phyloP scores from a whole-genome alignment of 2,888 invertebrate species.

The Himalopsyche tibetana region DNA sequence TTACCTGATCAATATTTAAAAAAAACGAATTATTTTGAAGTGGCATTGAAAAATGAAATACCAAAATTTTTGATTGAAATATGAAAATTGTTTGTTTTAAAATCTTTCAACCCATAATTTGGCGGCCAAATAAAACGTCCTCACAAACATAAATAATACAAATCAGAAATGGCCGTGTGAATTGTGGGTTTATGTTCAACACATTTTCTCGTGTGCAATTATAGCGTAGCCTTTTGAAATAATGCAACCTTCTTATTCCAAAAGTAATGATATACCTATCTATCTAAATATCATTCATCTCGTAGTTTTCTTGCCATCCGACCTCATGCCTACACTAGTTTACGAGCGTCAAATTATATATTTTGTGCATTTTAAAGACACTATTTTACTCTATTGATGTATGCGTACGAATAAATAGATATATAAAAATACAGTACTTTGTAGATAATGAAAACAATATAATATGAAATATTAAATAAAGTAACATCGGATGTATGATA shows the following conservation, averaged over 20 bases:
- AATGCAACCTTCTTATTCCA: slow-evolving; percentile 22
- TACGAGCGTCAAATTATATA: background rate
- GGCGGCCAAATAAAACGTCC: background rate
- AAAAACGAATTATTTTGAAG: too few relatives aligned
- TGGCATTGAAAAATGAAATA: background rate
- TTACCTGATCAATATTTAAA: too few relatives aligned
- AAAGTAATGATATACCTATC: background rate
- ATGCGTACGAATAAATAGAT: too few relatives aligned
- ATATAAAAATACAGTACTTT: too few relatives aligned
- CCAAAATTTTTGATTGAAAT: slow-evolving; percentile 1
- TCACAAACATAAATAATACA: background rate
- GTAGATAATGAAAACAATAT: too few relatives aligned
- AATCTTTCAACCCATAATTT: background rate
- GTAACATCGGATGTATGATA: too few relatives aligned
- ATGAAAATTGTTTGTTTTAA: background rate
- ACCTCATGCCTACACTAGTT: background rate
- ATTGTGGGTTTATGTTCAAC: slow-evolving; percentile 20
- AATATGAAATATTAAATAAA: too few relatives aligned
- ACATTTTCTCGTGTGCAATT: background rate
- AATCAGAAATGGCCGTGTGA: slow-evolving; percentile 23
- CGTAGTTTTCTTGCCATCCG: too few relatives aligned
- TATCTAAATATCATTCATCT: background rate
- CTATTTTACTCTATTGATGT: background rate
- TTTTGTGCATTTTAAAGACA: background rate
- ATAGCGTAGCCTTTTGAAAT: slow-evolving; percentile 12